Base-by-base conservation (phyloP, 2,797 vertebrate genomes). In the Moxostoma hubbsi region DNA sequence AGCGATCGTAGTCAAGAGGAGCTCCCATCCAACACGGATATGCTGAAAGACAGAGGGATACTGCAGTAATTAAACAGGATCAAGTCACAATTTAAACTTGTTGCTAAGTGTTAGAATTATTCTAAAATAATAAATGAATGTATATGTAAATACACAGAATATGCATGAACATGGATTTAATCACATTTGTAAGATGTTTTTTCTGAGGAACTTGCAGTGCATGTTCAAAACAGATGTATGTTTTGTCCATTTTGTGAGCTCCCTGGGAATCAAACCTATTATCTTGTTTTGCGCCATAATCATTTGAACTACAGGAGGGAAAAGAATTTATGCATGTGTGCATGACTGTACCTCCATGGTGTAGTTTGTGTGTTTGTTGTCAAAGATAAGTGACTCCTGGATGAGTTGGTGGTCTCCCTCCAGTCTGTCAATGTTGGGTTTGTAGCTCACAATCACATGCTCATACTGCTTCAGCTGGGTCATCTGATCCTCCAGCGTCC, bases 301-400 rank as follows among this genome's bases (percentile, higher is more conserved):
- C 51, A 12, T 10, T 13, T 8, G 47, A 16, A 5, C 6, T 13
- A 24, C 46, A 15, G 1, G 9, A 53, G 49, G 0, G 4, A 65
- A 65, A 65, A 18, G 54, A 59, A 36, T 36, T 36, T 36, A 4
- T 36, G 36, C 73, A 12, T 47, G 47, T 67, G 15, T 61, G 50
- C 16, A 36, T 36, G 36, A 36, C 3, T 50, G n/a, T 64, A 99
- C 97, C 97, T 99, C 97, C 98, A 99, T 99, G 7, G 97, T 98
- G 83, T 98, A 99, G 89, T 95, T 97, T 46, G 97, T 98, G 88
- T 99, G 97, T 84, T 98, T 99, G 92, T 99, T 99, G 89, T 99
- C 97, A 24, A 99, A 99, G 90, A 99, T 95, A 73, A 99, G 92
- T 0, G 96, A 96, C 92, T 99, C 98, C 86, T 99, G 98, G 90